phyloP scores from a whole-genome alignment of 92 coral and sea anemone genomes.

The Epizoanthus ramosus region DNA sequence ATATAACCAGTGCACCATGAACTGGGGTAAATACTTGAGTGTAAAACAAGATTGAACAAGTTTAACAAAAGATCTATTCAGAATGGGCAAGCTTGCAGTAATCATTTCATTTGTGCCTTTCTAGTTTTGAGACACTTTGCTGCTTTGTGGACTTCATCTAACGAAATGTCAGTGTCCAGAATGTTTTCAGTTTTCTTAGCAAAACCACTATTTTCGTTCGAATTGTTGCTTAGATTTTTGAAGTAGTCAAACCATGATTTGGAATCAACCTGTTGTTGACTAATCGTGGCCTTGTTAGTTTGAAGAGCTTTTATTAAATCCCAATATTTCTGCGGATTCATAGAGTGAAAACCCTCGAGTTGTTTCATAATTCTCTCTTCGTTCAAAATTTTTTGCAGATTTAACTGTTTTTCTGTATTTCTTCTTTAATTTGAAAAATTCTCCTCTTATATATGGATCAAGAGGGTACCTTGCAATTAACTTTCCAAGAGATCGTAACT shows the following conservation, averaged over 20 bases:
- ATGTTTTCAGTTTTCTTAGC: not conserved
- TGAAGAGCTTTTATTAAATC: not conserved
- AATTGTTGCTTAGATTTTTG: no score
- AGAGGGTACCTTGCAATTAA: not conserved
- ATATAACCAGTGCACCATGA: slow-evolving; percentile 49
- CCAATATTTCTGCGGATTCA: slow-evolving; percentile 9
- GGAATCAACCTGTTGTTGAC: no score
- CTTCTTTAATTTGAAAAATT: not conserved
- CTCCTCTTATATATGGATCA: not conserved
- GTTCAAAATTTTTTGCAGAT: not conserved
- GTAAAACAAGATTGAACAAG: slow-evolving; percentile 45
- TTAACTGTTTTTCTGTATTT: not conserved
- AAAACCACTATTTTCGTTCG: no score
- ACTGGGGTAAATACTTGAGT: slow-evolving; percentile 43
- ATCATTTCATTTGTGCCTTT: slow-evolving; percentile 57
- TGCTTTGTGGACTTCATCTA: slow-evolving; percentile 23
- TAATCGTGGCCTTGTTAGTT: not conserved
- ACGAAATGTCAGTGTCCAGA: not conserved
- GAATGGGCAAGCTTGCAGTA: slow-evolving; percentile 16
- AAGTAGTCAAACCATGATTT: no score
- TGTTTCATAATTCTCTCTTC: not conserved
- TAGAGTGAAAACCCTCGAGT: slow-evolving; percentile 1
- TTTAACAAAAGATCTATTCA: slow-evolving; percentile 17
- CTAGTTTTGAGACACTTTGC: slow-evolving; percentile 41
- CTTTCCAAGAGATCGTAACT: not conserved